Conservation (phyloP, 2,888 invertebrate species). For the Augiades crinisus region DNA sequence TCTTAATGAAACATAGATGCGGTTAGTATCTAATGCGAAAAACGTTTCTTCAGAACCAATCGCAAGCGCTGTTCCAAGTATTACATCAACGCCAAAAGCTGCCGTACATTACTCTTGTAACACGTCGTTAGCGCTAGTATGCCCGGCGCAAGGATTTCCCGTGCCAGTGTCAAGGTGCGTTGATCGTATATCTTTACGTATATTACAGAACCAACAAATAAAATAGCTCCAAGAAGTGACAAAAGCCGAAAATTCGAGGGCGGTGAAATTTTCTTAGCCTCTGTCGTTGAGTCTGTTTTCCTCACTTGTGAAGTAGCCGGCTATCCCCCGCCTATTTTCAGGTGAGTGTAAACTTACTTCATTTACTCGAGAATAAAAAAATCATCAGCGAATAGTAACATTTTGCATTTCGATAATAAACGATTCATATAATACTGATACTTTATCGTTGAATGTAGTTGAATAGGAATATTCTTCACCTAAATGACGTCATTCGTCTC, state of each 20-base stretch:
- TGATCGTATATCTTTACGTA: conserved; percentile 43
- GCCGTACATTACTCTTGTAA: conserved; percentile 59
- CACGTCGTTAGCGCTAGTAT: conserved; percentile 66
- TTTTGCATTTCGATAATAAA: background rate
- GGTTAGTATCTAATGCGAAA: conserved; percentile 1
- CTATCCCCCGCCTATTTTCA: conserved; percentile 76
- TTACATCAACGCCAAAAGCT: conserved; percentile 75
- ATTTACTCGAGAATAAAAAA: background rate
- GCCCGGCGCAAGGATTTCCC: conserved; percentile 81
- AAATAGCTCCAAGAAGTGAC: conserved; percentile 82
- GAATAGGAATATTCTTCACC: background rate
- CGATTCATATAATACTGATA: conserved; percentile 7
- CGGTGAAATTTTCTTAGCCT: conserved; percentile 67
- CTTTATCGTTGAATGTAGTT: background rate
- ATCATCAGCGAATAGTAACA: background rate
- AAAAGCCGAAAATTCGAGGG: conserved; percentile 64
- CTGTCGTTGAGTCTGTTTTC: conserved; percentile 55
- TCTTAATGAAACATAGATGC: background rate
- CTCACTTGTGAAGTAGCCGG: conserved; percentile 79
- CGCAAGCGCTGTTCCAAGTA: conserved; percentile 72
- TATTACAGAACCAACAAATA: conserved; percentile 85
- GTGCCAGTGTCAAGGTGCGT: conserved; percentile 85
- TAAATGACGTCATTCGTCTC: background rate
- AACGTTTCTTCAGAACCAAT: conserved; percentile 63
- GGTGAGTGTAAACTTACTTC: conserved; percentile 48